phyloP scores from a whole-genome alignment of 2,888 invertebrate species.

The Psylliodes chrysocephalus region DNA sequence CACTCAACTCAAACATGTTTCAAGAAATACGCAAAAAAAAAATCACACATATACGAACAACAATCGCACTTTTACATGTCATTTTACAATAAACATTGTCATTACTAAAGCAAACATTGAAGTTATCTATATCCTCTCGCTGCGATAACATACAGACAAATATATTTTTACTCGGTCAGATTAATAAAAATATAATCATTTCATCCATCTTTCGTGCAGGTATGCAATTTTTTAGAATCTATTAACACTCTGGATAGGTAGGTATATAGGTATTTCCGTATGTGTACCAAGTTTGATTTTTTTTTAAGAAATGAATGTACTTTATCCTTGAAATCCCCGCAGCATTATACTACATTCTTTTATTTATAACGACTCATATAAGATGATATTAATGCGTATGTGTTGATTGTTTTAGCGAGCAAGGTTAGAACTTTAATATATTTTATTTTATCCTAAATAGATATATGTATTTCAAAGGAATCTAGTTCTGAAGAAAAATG shows the following conservation, averaged over 20 bases:
- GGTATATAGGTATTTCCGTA: constrained; percentile 7
- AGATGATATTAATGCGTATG: constrained; percentile 8
- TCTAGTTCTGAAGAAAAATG: no score
- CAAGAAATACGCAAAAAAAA: background rate
- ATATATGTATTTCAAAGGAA: background rate
- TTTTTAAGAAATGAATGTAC: background rate
- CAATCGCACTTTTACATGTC: background rate
- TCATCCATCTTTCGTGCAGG: constrained; percentile 4
- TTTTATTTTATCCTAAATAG: background rate
- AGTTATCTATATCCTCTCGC: constrained; percentile 3
- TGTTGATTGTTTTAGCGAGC: background rate
- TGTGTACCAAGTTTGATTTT: background rate
- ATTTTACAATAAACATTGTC: background rate
- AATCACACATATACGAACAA: background rate
- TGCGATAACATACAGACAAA: constrained; percentile 7
- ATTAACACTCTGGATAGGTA: background rate
- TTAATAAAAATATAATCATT: background rate
- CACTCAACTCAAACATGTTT: constrained; percentile 1
- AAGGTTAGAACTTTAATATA: constrained; percentile 1
- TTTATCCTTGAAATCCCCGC: constrained; percentile 4
- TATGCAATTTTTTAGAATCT: background rate
- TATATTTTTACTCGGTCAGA: background rate
- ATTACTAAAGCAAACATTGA: constrained; percentile 3
- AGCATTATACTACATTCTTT: background rate
- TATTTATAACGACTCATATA: constrained; percentile 1